Evolutionary conservation across 2,113 vertebrate genomes (phyloP), one percentile per base, ranked within the genome.

Genomic region (Melanerpes formicivorus): DNA sequence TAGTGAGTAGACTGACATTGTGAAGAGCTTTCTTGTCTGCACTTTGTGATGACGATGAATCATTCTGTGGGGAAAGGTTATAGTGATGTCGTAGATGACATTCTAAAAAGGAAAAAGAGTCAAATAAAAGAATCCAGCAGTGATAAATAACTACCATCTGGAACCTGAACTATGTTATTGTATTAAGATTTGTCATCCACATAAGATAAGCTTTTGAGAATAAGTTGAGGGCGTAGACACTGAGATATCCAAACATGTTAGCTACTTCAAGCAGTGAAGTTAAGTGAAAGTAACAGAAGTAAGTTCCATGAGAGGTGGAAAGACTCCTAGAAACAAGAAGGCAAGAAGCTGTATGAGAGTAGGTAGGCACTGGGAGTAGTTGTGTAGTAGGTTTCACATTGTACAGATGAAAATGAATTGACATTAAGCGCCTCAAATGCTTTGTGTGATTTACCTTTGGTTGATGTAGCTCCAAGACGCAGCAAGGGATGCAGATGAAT

Each of bases 61-160:
- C 91, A 94, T 94, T 91, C 80, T 71, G 64, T 60, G 62, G 58
- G 27, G 34, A 84, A 95, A 96, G 84, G 95, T 92, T 94, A 32
- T 69, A 73, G 69, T 78, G 84, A 82, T 44, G 29, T 76, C 81
- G 67, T 93, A 90, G 87, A 93, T 96, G 50, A 60, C n/a, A 58
- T 86, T 95, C 62, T 62, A 30, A 88, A 88, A 90, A 37, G n/a
- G 26, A 37, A 82, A 52, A 34, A 27, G 58, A 27, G 58, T 52
- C 25, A 52, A 44, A 44, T 44, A 44, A 44, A 52, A 60, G 37
- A 21, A 65, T 87, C 71, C 44, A 30, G 80, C 59, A 84, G 69
- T 93, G 86, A 95, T 95, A 91, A 95, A 95, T 86, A 88, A 69
- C 37, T 46, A 29, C 90, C 72, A 80, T 95, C 87, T 93, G 96